Percentiles rank a stretch among this genome's conserved stretches.
These are phyloP conservation scores for Enteromius anoplus DNA, from an alignment of 2,797 vertebrate species.

Conservation along the genomic window DNA sequence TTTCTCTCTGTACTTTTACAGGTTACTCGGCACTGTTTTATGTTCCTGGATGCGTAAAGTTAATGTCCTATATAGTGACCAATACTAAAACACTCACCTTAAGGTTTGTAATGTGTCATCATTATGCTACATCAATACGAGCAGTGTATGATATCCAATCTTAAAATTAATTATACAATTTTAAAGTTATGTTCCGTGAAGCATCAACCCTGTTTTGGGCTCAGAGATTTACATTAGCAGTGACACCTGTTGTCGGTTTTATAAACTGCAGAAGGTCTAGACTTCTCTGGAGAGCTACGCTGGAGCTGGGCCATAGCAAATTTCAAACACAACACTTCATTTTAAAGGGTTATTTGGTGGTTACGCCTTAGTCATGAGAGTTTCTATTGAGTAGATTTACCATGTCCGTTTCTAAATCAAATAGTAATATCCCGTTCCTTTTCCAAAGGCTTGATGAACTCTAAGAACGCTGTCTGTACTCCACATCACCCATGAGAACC, in stretches of 20 bases:
- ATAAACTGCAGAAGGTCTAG: conserved; percentile 36
- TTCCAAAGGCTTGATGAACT: conserved; percentile 50
- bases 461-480: conserved; percentile 59
- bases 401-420: conserved; percentile 47
- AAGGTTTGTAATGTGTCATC: not conserved
- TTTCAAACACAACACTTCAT: not conserved
- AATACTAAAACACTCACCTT: conserved; percentile 4
- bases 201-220: not conserved
- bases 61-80: conserved; percentile 6
- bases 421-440: conserved; percentile 69
- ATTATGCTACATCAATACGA: not conserved
- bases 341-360: conserved; percentile 23
- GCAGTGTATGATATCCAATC: not conserved
- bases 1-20: conserved; percentile 1
- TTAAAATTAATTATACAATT: not conserved
- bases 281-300: not conserved
- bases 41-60: not conserved
- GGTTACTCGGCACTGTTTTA: not conserved
- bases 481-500: conserved; percentile 67
- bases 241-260: conserved; percentile 43
- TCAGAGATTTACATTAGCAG: conserved; percentile 21
- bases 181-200: not conserved
- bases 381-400: conserved; percentile 57
- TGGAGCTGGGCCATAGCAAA: conserved; percentile 11
- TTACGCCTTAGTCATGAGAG: conserved; percentile 41